These are phyloP conservation scores for Xiphophorus maculatus DNA, from an alignment of 2,113 vertebrate species.

Conservation along the genomic window DNA sequence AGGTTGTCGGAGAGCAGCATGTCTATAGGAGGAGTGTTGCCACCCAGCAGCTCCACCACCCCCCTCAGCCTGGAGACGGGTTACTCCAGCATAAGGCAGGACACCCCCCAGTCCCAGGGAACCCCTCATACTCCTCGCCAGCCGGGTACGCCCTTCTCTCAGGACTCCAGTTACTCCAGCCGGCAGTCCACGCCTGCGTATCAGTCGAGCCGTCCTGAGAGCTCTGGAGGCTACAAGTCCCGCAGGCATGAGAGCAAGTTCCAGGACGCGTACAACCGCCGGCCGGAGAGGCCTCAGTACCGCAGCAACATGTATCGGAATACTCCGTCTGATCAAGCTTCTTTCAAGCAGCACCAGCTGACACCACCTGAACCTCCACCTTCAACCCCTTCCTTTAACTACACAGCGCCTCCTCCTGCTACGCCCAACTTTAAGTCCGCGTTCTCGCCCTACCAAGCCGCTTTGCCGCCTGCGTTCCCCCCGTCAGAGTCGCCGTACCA, in stretches of 20 bases:
- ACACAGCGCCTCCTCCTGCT: constrained; percentile 83
- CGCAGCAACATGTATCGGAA: constrained; percentile 80
- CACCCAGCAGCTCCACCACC: constrained; percentile 89
- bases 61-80: constrained; percentile 94
- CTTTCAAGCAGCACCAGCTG: constrained; percentile 86
- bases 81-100: constrained; percentile 93
- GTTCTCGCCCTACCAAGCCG: constrained; percentile 91
- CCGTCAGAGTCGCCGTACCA: constrained; percentile 83
- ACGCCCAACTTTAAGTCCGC: constrained; percentile 87
- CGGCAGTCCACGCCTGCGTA: constrained; percentile 92
- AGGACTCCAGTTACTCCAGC: constrained; percentile 95
- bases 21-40: constrained; percentile 78
- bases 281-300: constrained; percentile 86
- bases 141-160: constrained; percentile 91
- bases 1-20: constrained; percentile 83
- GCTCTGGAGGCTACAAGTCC: constrained; percentile 86
- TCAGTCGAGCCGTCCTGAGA: constrained; percentile 85
- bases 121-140: constrained; percentile 91
- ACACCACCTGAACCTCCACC: constrained; percentile 81
- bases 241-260: constrained; percentile 92
- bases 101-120: constrained; percentile 92
- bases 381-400: constrained; percentile 67
- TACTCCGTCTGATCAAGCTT: constrained; percentile 77
- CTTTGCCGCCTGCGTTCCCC: constrained; percentile 82
- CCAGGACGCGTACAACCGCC: constrained; percentile 94